Evolutionary conservation across 2,797 vertebrate species (phyloP).

Genomic region (Pelodytes ibericus): DNA sequence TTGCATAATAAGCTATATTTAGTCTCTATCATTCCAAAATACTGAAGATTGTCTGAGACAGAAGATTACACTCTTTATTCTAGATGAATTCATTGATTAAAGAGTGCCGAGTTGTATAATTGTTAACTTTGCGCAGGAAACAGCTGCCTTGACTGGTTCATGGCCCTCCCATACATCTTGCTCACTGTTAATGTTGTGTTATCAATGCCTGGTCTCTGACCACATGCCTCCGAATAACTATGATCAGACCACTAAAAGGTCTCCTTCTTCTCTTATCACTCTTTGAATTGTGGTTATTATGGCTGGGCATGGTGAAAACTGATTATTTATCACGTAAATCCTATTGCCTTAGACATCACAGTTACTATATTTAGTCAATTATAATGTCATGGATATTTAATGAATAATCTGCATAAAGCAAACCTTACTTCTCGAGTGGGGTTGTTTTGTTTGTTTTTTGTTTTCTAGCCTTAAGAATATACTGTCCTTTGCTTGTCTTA

Average conservation of each 20-base stretch:
- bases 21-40: no score
- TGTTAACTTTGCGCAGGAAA: slow-evolving; percentile 4
- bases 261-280: slow-evolving; percentile 20
- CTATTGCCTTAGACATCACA: not conserved
- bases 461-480: no score
- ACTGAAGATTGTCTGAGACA: not conserved
- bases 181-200: not conserved
- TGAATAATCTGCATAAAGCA: no score
- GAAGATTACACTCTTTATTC: slow-evolving; percentile 3
- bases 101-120: slow-evolving; percentile 8
- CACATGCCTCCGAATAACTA: slow-evolving; percentile 28
- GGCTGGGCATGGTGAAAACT: not conserved
- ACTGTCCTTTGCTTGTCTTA: no score
- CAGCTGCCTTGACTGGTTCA: slow-evolving; percentile 24
- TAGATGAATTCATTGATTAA: slow-evolving; percentile 18
- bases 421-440: no score
- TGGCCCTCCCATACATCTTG: slow-evolving; percentile 14
- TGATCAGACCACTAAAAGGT: slow-evolving; percentile 19
- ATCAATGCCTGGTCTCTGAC: not conserved
- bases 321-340: slow-evolving; percentile 26
- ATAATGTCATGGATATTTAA: no score
- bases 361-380: slow-evolving; percentile 7
- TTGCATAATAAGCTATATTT: no score
- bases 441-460: no score
- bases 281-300: slow-evolving; percentile 19